Evolutionary conservation across 2,797 vertebrate genomes (phyloP).

Genomic region (Syngnathus acus): DNA sequence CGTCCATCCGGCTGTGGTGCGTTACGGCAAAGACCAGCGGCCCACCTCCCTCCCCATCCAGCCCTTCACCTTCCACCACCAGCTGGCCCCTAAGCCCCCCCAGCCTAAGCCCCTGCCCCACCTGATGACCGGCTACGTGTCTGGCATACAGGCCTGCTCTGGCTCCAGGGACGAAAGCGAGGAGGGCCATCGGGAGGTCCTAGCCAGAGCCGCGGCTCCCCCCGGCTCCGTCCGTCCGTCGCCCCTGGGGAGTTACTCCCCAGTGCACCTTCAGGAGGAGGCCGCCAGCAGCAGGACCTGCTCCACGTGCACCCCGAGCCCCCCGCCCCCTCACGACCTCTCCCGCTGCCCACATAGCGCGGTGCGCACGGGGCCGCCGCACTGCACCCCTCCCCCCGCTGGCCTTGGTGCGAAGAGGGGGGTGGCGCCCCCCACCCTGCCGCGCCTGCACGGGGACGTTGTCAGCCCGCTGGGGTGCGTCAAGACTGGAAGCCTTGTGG

Average conservation of each 20-base stretch:
- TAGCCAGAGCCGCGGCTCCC: constrained; percentile 39
- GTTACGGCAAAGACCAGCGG: constrained; percentile 93
- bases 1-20: constrained; percentile 72
- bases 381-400: constrained; percentile 46
- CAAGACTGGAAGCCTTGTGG: constrained; percentile 53
- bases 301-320: constrained; percentile 75
- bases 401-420: constrained; percentile 62
- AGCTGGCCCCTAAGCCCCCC: constrained; percentile 72
- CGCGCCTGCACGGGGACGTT: constrained; percentile 43
- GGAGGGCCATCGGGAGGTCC: constrained; percentile 17
- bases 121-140: constrained; percentile 77
- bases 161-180: constrained; percentile 49
- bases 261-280: constrained; percentile 71
- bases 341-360: constrained; percentile 60
- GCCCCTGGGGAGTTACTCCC: constrained; percentile 91
- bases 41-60: constrained; percentile 95
- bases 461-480: constrained; percentile 58
- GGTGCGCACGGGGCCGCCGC: constrained; percentile 20
- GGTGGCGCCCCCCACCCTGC: constrained; percentile 37
- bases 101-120: constrained; percentile 77
- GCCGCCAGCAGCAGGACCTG: constrained; percentile 72
- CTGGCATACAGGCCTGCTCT: constrained; percentile 73
- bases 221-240: constrained; percentile 80
- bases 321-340: constrained; percentile 68
- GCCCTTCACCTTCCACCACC: constrained; percentile 95